Percentiles rank a stretch among this genome's conserved stretches.
Conservation (phyloP, 2,888 invertebrate species). For the Biston betularia region DNA sequence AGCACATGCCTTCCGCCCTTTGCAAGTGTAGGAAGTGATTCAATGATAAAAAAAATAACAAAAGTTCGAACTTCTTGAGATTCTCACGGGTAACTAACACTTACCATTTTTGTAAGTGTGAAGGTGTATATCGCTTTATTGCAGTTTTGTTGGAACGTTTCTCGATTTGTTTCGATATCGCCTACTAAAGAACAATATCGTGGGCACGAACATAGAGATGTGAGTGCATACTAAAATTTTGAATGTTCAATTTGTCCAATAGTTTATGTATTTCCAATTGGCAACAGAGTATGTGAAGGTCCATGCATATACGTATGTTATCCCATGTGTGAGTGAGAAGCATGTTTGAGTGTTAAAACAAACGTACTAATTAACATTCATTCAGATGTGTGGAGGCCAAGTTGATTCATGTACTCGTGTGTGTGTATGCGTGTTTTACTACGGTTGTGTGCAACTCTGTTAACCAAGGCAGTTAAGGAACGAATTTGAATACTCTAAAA, state of each 20-base stretch:
- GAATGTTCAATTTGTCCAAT: conserved; percentile 55
- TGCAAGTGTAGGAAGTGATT: conserved; percentile 81
- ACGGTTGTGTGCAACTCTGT: conserved; percentile 60
- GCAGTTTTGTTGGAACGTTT: conserved; percentile 48
- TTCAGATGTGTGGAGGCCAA: conserved; percentile 79
- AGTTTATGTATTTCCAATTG: conserved; percentile 60
- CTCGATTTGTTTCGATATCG: conserved; percentile 44
- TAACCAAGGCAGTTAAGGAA: conserved; percentile 54
- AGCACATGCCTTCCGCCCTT: conserved; percentile 82
- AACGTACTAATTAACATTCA: conserved; percentile 82
- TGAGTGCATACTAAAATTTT: conserved; percentile 31
- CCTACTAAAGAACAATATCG: conserved; percentile 36
- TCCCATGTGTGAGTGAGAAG: conserved; percentile 47
- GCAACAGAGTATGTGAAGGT: conserved; percentile 64
- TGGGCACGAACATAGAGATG: conserved; percentile 42
- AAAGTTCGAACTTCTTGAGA: conserved; percentile 67
- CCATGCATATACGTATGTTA: conserved; percentile 49
- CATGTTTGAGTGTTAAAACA: conserved; percentile 73
- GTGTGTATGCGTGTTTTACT: conserved; percentile 64
- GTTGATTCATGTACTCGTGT: conserved; percentile 67
- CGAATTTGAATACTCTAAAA: conserved; percentile 41
- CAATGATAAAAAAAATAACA: conserved; percentile 75
- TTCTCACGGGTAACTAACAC: conserved; percentile 74
- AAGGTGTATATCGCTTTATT: conserved; percentile 57
- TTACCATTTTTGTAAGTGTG: conserved; percentile 63